These are phyloP conservation scores for Rhincodon typus DNA, from an alignment of 2,797 vertebrate species.

Conservation along the genomic window DNA sequence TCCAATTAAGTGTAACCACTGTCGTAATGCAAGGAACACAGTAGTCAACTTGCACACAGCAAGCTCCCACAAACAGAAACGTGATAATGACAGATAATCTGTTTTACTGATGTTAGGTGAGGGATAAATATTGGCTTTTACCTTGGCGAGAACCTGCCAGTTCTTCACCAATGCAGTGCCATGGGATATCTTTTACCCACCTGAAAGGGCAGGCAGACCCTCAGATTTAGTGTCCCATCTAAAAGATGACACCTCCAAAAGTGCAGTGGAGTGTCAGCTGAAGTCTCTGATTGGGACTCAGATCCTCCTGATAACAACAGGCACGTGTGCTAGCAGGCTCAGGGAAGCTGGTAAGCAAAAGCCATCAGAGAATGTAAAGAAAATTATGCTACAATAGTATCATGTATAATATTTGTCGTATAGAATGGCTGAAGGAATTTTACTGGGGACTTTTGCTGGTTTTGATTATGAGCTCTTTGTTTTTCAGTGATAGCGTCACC, in stretches of 20 bases:
- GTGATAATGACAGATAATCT: not conserved
- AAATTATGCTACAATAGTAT: not conserved
- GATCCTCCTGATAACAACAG: not conserved
- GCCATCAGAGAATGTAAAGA: not conserved
- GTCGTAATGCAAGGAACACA: not conserved
- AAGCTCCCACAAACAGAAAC: not conserved
- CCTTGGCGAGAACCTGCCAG: not conserved
- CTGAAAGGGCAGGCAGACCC: not conserved
- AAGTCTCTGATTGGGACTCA: not conserved
- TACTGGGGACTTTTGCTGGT: not conserved
- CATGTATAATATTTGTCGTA: not conserved
- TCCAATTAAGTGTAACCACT: not conserved
- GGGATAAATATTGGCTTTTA: not conserved
- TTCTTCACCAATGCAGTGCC: not conserved
- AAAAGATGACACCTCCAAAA: not conserved
- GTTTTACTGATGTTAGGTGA: not conserved
- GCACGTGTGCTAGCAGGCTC: not conserved
- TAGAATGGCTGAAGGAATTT: not conserved
- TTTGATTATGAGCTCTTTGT: conserved; percentile 15
- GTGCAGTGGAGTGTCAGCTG: not conserved
- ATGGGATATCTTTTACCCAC: not conserved
- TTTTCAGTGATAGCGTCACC: not conserved
- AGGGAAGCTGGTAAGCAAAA: not conserved
- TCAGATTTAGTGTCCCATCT: not conserved
- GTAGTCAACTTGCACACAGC: not conserved